Base-by-base conservation (phyloP, 2,888 invertebrate species). In the Drosophila anomelani region DNA sequence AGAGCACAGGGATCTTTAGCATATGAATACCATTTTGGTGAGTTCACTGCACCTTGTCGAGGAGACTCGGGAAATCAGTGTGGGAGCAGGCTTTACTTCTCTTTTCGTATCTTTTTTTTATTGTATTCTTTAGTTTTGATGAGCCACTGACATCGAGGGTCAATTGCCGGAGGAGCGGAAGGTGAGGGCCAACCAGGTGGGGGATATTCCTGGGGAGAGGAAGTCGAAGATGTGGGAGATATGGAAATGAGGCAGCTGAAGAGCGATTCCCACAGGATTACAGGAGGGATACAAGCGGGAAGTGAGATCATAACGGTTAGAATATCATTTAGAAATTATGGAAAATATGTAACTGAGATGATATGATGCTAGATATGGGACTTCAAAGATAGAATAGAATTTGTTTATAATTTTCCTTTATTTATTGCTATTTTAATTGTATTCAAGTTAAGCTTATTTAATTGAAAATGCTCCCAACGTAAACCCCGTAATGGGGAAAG, bases 41-140 rank as follows among this genome's bases (percentile, higher is more conserved):
- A 80, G 86, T 86, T 83, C 86, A 84, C 38, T 86, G 81, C 83
- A 84, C 86, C 80, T 77, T 55, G 47, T 67, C 32, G 64, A 61
- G 67, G 61, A 43, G 69, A 43, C 61, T 69, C 55, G 32, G 59
- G 58, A 68, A 53, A 49, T 59, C 43, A 2, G 78, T 78, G 78
- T 76, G 70, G 76, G 71, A 78, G 71, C 51, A 29, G 56, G 36
- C 36, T 39, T 13, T 32, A 13, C 10, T n/a, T 49, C 49, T 46
- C 4, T 9, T 29, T 29, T 38, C 43, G 32, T 12, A 26, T 26
- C 23, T n/a, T 47, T 59, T 51, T 69, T 69, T 41, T 53, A 46
- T 70, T 26, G 20, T 12, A 29, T 23, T 53, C 43, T 54, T 46
- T 47, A 60, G 55, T 36, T 62, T 66, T 58, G 73, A 70, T 54